Conservation (phyloP, 2,888 invertebrate species). For the Apodemia hepburni region DNA sequence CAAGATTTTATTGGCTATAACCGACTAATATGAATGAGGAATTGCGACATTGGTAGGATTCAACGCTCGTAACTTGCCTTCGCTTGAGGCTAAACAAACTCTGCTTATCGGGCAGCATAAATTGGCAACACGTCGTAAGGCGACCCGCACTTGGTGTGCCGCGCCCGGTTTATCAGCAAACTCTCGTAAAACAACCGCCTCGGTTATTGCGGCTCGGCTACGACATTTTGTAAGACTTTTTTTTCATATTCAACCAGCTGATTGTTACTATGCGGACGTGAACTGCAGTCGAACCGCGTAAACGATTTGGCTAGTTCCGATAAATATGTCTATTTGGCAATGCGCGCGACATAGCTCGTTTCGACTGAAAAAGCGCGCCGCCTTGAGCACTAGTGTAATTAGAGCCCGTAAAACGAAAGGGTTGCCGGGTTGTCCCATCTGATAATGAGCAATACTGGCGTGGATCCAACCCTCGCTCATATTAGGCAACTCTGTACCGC, state of each 20-base stretch:
- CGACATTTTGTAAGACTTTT: conserved; percentile 59
- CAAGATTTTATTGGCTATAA: conserved; percentile 18
- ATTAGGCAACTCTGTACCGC: conserved; percentile 67
- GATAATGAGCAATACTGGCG: conserved; percentile 77
- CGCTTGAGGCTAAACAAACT: conserved; percentile 70
- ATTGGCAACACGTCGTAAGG: conserved; percentile 79
- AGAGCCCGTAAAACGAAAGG: conserved; percentile 79
- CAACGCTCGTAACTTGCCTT: conserved; percentile 58
- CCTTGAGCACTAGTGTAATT: conserved; percentile 75
- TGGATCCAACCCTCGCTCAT: conserved; percentile 72
- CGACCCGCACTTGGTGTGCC: conserved; percentile 61
- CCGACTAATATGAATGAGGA: conserved; percentile 34
- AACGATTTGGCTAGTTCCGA: conserved; percentile 61
- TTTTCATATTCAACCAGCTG: conserved; percentile 62
- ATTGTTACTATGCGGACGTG: conserved; percentile 35
- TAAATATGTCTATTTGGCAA: conserved; percentile 75
- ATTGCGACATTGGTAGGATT: conserved; percentile 48
- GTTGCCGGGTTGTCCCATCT: conserved; percentile 74
- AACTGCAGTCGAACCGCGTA: conserved; percentile 52
- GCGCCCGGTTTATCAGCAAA: conserved; percentile 63
- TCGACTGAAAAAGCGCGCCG: conserved; percentile 65
- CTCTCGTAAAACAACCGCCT: conserved; percentile 72
- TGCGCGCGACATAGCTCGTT: conserved; percentile 48
- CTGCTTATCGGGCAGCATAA: conserved; percentile 76
- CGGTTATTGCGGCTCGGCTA: conserved; percentile 67